Conservation (phyloP, 1,140 invertebrate species). For the Ceratina calcarata region DNA sequence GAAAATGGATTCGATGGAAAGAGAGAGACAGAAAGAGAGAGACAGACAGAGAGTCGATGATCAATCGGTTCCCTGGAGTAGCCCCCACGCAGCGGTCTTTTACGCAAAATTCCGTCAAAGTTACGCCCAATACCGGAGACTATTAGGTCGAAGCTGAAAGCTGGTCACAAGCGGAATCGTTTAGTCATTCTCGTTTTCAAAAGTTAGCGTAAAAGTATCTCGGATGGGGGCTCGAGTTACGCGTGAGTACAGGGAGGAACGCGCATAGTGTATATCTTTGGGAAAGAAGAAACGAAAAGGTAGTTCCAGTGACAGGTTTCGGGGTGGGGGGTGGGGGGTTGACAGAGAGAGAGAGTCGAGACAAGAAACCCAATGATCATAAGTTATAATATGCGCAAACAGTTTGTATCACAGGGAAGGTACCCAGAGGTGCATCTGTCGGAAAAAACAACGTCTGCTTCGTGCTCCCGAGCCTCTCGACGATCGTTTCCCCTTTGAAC, state of each 20-base stretch:
- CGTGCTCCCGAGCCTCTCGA: slow-evolving; percentile 52
- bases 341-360: slow-evolving; percentile 57
- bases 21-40: too few species aligned
- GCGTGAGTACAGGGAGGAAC: too few species aligned
- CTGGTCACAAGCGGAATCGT: too few species aligned
- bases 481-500: slow-evolving; percentile 26
- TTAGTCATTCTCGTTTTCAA: background rate
- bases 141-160: too few species aligned
- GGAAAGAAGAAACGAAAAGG: slow-evolving; percentile 27
- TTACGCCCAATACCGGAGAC: too few species aligned
- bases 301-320: slow-evolving; percentile 48
- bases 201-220: slow-evolving; percentile 17
- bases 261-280: background rate
- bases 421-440: slow-evolving; percentile 80
- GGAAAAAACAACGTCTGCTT: slow-evolving; percentile 72
- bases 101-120: background rate
- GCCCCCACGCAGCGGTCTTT: slow-evolving; percentile 10
- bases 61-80: background rate
- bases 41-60: background rate
- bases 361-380: slow-evolving; percentile 56
- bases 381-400: slow-evolving; percentile 47
- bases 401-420: slow-evolving; percentile 57
- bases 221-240: slow-evolving; percentile 1
- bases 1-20: too few species aligned
- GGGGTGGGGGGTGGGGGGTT: slow-evolving; percentile 26